A percentile compares a stretch with the other conserved stretches of the same genome.
Evolutionary conservation across 2,888 invertebrate species (phyloP).

Genomic region (Candidula unifasciata): DNA sequence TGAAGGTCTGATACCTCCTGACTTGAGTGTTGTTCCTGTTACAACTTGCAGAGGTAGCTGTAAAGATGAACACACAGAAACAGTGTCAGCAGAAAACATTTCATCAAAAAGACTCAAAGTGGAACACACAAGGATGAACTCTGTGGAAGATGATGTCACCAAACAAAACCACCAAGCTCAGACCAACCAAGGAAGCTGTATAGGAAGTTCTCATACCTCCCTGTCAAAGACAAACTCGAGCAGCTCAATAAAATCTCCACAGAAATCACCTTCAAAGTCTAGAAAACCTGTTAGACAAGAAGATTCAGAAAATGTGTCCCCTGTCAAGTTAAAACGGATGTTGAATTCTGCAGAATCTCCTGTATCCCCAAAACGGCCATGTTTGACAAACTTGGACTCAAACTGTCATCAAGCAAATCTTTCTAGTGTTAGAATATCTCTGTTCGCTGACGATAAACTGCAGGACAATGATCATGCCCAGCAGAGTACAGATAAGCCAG

Average conservation of each 20-base stretch:
- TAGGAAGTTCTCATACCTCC: background rate
- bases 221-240: background rate
- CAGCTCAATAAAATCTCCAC: background rate
- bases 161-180: background rate
- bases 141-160: background rate
- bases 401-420: conserved; percentile 12
- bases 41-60: background rate
- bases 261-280: background rate
- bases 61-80: background rate
- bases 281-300: conserved; percentile 3
- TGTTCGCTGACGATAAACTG: conserved; percentile 3
- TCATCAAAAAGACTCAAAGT: background rate
- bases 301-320: conserved; percentile 33
- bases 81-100: background rate
- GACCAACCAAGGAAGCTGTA: background rate
- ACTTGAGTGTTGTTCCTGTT: background rate
- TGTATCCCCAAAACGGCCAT: conserved; percentile 47
- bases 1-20: background rate
- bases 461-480: background rate
- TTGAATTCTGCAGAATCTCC: conserved; percentile 11
- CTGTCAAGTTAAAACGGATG: conserved; percentile 25
- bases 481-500: background rate
- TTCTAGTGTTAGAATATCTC: conserved; percentile 2
- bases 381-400: conserved; percentile 33
- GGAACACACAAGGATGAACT: background rate